phyloP scores from a whole-genome alignment of 2,797 vertebrate species.

The Spinus olivaceus region DNA sequence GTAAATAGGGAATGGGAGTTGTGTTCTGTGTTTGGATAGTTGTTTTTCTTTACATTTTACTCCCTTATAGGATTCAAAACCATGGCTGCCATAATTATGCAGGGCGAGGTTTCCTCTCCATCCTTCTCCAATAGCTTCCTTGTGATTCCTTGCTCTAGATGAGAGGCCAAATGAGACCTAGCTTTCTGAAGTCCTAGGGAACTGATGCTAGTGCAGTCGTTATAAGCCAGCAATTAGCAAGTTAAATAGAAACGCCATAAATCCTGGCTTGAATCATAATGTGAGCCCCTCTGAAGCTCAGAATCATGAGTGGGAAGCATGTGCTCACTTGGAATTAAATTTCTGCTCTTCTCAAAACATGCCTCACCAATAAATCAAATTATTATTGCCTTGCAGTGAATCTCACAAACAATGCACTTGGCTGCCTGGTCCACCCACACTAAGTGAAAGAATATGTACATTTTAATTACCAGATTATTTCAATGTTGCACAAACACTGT shows the following conservation, averaged over 20 bases:
- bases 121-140: not conserved
- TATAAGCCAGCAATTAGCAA: not conserved
- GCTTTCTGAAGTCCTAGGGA: not conserved
- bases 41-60: not conserved
- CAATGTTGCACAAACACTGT: constrained; percentile 7
- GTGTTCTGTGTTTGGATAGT: not conserved
- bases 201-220: not conserved
- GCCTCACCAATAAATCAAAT: constrained; percentile 56
- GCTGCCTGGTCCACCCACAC: constrained; percentile 39
- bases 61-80: not conserved
- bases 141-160: not conserved
- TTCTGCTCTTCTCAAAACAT: constrained; percentile 16
- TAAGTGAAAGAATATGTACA: constrained; percentile 32
- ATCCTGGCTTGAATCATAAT: not conserved
- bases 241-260: not conserved
- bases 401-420: constrained; percentile 46
- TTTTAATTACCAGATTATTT: constrained; percentile 64
- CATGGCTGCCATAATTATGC: not conserved
- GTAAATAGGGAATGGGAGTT: not conserved
- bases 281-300: not conserved
- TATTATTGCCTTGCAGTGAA: constrained; percentile 43
- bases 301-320: not conserved
- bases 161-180: not conserved
- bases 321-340: not conserved
- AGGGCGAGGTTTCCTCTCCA: not conserved